A percentile compares a stretch with the other conserved stretches of the same genome.
These are phyloP conservation scores for Chloropsis hardwickii DNA, from an alignment of 2,113 vertebrate species.

Conservation along the genomic window DNA sequence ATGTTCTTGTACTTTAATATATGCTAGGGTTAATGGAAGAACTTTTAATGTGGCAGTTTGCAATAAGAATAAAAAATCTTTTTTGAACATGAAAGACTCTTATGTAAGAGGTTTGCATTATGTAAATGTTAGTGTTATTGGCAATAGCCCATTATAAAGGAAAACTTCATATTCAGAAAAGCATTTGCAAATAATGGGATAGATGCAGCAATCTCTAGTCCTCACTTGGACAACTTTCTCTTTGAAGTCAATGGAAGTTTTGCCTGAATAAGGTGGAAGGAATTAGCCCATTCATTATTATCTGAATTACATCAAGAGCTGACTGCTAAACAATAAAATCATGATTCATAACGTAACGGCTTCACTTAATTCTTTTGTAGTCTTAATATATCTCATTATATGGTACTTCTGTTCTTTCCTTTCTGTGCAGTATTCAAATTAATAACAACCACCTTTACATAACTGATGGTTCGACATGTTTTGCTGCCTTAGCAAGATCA, in stretches of 20 bases:
- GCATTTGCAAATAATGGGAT: conserved; percentile 37
- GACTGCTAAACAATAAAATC: conserved; percentile 54
- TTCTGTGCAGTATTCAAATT: conserved; percentile 58
- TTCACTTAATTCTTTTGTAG: conserved; percentile 56
- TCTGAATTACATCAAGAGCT: conserved; percentile 59
- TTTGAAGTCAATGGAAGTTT: conserved; percentile 59
- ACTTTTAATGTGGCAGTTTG: background rate
- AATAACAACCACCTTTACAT: conserved; percentile 60
- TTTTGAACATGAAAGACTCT: background rate
- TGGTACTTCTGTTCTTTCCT: conserved; percentile 63
- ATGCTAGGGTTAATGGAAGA: background rate
- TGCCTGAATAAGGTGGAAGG: conserved; percentile 42
- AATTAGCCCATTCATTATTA: conserved; percentile 59
- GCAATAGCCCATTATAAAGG: background rate
- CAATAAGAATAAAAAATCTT: background rate
- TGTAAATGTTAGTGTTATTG: conserved; percentile 40
- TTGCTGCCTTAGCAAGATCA: conserved; percentile 55
- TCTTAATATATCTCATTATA: conserved; percentile 48
- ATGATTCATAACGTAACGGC: conserved; percentile 50
- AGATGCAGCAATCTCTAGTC: conserved; percentile 1
- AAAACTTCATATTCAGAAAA: background rate
- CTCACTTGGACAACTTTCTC: conserved; percentile 40
- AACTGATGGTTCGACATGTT: conserved; percentile 51
- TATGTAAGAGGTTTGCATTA: conserved; percentile 34
- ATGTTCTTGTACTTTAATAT: background rate